Evolutionary conservation across 2,888 invertebrate genomes (phyloP).

Genomic region (Augiades crinisus): DNA sequence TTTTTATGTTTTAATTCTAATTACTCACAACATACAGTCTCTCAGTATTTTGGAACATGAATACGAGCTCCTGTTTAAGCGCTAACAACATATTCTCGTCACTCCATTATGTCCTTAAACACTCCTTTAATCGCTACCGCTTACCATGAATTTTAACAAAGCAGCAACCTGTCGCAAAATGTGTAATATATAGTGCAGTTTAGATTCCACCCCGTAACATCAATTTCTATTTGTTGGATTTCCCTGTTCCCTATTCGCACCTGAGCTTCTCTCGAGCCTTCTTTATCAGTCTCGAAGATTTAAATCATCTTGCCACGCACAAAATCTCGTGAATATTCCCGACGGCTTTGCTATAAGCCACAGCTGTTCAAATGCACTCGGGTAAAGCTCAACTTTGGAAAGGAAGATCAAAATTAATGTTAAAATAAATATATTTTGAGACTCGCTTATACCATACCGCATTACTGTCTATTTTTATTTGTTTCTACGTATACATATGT

Average conservation of each 20-base stretch:
- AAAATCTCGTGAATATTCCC: constrained; percentile 31
- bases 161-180: constrained; percentile 61
- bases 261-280: constrained; percentile 54
- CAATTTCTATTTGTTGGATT: constrained; percentile 71
- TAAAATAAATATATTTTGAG: not conserved
- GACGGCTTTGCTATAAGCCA: constrained; percentile 2
- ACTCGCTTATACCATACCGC: not conserved
- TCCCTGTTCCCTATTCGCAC: constrained; percentile 56
- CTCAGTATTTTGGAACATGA: constrained; percentile 64
- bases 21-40: constrained; percentile 48
- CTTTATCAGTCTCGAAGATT: constrained; percentile 44
- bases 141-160: constrained; percentile 75
- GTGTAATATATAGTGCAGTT: constrained; percentile 68
- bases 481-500: not conserved
- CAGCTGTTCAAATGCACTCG: constrained; percentile 12
- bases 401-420: not conserved
- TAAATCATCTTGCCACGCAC: constrained; percentile 39
- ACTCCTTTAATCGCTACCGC: constrained; percentile 73
- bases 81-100: constrained; percentile 69
- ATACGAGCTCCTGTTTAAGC: constrained; percentile 64
- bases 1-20: too few species aligned
- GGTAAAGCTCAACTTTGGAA: not conserved
- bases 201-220: constrained; percentile 65
- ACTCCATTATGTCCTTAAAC: constrained; percentile 73
- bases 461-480: not conserved